phyloP scores from a whole-genome alignment of 2,113 vertebrate genomes.

The Sceloporus tristichus region DNA sequence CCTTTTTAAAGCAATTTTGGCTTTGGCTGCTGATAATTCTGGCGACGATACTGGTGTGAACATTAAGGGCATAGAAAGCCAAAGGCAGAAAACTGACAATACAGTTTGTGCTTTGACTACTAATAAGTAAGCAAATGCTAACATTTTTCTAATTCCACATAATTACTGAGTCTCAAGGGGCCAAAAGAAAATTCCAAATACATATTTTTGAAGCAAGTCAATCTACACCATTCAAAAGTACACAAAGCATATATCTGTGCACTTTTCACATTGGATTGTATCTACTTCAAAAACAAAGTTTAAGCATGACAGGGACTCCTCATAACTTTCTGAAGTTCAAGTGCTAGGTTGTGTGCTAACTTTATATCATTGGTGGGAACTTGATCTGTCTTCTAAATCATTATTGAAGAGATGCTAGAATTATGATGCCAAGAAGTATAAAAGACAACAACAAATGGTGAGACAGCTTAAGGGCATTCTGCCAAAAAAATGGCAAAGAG shows the following conservation, averaged over 20 bases:
- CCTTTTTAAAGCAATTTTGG: conserved; percentile 85
- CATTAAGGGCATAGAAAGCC: conserved; percentile 83
- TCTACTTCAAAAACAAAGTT: conserved; percentile 63
- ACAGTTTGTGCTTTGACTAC: conserved; percentile 82
- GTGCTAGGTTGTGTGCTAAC: conserved; percentile 50
- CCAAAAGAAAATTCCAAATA: conserved; percentile 73
- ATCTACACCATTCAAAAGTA: conserved; percentile 69
- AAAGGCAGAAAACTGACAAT: conserved; percentile 84
- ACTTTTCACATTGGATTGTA: conserved; percentile 66
- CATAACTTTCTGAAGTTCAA: conserved; percentile 65
- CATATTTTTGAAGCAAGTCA: conserved; percentile 73
- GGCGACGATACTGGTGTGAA: conserved; percentile 85
- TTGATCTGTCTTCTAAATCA: conserved; percentile 71
- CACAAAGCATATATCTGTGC: conserved; percentile 56
- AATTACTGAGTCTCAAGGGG: conserved; percentile 77
- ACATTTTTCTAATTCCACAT: conserved; percentile 79
- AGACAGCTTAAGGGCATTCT: conserved; percentile 57
- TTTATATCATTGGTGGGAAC: conserved; percentile 63
- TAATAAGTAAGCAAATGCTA: conserved; percentile 80
- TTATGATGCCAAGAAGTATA: conserved; percentile 72
- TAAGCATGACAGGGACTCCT: conserved; percentile 64
- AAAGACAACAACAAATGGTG: conserved; percentile 50
- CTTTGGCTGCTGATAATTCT: conserved; percentile 81
- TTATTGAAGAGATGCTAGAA: conserved; percentile 66
- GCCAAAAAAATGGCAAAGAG: conserved; percentile 54